Evolutionary conservation across 23 tunicate genomes (phyloP), one percentile per base, ranked within the genome.

Genomic region (Ciona savignyi): DNA sequence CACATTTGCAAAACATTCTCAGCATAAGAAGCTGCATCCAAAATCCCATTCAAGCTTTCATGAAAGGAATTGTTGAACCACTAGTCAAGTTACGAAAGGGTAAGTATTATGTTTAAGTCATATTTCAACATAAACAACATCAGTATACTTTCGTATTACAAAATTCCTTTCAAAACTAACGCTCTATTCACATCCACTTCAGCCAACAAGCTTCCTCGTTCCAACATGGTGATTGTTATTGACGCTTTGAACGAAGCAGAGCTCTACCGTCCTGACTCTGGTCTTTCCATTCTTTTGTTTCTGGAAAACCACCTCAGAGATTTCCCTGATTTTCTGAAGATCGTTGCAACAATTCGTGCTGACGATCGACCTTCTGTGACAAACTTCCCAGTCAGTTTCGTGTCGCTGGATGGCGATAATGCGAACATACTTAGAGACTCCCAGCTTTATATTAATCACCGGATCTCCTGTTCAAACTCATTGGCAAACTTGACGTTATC

Each of bases 201-300:
- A 91, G 97, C 32, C 28, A 77, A 84, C 1, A 84, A 91, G 71
- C 83, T 91, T 19, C 91, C 97, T 4, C 68, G 75, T 22, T 62
- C 83, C 1, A 80, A 80, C 77, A 76, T 95, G 11, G 69, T 95
- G 25, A 89, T 95, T 22, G 56, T 81, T 25, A 71, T 95, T 42
- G 99, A 95, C 81, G 86, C 87, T 1, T 56, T 95, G 22, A 85
- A 81, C 48, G 95, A 89, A 65, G 88, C 99, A 11, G 93, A 85
- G 34, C 82, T 48, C 25, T 89, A 95, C 65, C 69, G 88, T 24
- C 93, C 99, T 27, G 99, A 95, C 69, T 83, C 75, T 62, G 99
- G 99, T 1, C 68, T 70, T 70, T 88, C 99, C 68, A 95, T 95
- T 62, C 60, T 81, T 2, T 63, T 86, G 0, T 95, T 95, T 69